Conservation (phyloP, 2,888 invertebrate species). For the Arctia plantaginis region DNA sequence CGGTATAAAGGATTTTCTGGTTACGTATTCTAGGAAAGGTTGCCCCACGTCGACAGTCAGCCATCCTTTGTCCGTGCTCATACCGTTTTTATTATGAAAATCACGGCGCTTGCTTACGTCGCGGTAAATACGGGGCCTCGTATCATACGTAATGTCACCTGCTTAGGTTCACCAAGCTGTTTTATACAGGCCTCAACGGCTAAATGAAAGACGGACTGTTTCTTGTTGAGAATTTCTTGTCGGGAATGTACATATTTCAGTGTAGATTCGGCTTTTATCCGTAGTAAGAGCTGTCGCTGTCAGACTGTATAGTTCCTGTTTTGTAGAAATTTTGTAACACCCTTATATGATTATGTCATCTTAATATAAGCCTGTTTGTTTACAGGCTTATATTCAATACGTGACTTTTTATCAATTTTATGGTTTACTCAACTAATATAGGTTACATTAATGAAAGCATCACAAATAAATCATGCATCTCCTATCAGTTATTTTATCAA, state of each 20-base stretch:
- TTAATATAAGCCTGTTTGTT: not conserved
- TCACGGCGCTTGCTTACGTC: conserved; percentile 48
- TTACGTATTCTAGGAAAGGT: conserved; percentile 50
- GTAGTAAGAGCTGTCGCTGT: not conserved
- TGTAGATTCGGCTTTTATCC: not conserved
- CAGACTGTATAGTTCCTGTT: not conserved
- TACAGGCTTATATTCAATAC: too few species aligned
- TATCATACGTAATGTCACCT: conserved; percentile 50
- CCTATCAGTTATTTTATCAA: not conserved
- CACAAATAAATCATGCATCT: not conserved
- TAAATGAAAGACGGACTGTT: conserved; percentile 5
- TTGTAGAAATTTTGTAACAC: not conserved
- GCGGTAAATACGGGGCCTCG: conserved; percentile 32
- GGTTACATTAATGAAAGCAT: not conserved
- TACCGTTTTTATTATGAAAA: conserved; percentile 56
- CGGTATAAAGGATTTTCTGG: conserved; percentile 47
- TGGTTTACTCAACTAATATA: not conserved
- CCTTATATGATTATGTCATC: not conserved
- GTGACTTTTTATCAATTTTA: not conserved
- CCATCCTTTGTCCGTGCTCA: conserved; percentile 47
- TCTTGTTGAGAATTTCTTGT: conserved; percentile 10
- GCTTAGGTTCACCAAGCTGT: conserved; percentile 33
- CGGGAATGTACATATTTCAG: not conserved
- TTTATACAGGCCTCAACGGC: conserved; percentile 27
- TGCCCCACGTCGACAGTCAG: conserved; percentile 44